Conservation (phyloP, 2,888 invertebrate genomes). For the Drosophila histrio region DNA sequence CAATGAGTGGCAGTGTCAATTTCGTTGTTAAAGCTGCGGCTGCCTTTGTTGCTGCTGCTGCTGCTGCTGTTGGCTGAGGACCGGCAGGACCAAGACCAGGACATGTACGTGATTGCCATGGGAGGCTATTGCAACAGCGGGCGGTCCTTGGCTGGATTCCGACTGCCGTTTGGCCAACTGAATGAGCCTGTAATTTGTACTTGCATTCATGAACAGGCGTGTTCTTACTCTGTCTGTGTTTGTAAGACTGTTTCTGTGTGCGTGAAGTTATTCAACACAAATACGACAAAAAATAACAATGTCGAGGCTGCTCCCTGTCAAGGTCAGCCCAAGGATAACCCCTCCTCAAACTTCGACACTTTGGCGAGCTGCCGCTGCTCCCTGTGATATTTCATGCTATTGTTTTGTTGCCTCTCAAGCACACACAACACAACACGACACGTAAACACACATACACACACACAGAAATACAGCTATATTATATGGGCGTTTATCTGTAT, state of each 20-base stretch:
- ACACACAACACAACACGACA: constrained; percentile 27
- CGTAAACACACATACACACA: constrained; percentile 10
- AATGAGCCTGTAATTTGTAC: constrained; percentile 75
- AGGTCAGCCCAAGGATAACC: constrained; percentile 80
- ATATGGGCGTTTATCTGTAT: constrained; percentile 38
- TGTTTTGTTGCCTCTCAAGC: constrained; percentile 53
- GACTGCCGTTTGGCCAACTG: constrained; percentile 46
- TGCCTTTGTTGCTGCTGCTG: constrained; percentile 36
- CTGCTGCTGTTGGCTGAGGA: constrained; percentile 42
- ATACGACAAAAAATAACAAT: constrained; percentile 24
- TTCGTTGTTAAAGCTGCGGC: constrained; percentile 60
- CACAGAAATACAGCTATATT: constrained; percentile 19
- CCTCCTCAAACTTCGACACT: constrained; percentile 52
- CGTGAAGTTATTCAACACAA: constrained; percentile 71
- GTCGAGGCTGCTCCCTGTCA: constrained; percentile 56
- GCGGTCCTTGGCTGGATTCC: constrained; percentile 38
- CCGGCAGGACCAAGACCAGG: constrained; percentile 24
- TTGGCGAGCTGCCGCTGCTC: constrained; percentile 41
- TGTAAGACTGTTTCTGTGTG: constrained; percentile 29
- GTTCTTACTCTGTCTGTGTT: constrained; percentile 2
- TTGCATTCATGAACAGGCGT: constrained; percentile 66
- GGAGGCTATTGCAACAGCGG: constrained; percentile 67
- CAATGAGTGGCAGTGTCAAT: constrained; percentile 47
- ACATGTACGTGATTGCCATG: constrained; percentile 59
- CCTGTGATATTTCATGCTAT: constrained; percentile 69